Percentiles rank a stretch among this genome's conserved stretches.
Conservation (phyloP, 2,888 invertebrate species). For the Pegoplata infirma region DNA sequence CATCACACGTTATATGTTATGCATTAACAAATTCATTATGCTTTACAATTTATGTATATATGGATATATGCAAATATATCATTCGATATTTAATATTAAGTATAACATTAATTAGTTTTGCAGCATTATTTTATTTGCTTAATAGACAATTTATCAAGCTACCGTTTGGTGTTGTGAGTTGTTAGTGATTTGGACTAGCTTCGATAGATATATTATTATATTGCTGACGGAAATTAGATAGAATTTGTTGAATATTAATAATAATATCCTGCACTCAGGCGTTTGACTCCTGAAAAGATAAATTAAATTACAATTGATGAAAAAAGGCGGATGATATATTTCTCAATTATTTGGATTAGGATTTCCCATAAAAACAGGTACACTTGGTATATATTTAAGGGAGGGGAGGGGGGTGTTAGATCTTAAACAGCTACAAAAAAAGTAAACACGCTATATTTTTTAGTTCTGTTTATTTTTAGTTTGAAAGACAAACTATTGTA, state of each 20-base stretch:
- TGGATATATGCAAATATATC: constrained; percentile 43
- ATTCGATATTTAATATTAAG: constrained; percentile 37
- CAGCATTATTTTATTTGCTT: constrained; percentile 34
- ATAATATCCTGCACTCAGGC: constrained; percentile 94
- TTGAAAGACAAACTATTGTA: too few relatives aligned
- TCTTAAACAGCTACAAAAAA: too few relatives aligned
- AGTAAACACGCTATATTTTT: too few relatives aligned
- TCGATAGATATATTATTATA: constrained; percentile 78
- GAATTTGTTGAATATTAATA: constrained; percentile 89
- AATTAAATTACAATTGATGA: too few relatives aligned
- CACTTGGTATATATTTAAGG: too few relatives aligned
- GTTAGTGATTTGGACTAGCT: constrained; percentile 56
- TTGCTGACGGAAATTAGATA: constrained; percentile 83
- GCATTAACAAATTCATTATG: constrained; percentile 57
- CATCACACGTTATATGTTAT: constrained; percentile 56
- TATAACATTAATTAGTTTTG: constrained; percentile 50
- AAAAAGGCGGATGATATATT: too few relatives aligned
- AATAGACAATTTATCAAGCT: constrained; percentile 47
- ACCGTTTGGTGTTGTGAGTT: constrained; percentile 48
- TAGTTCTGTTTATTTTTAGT: too few relatives aligned
- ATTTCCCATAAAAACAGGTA: too few relatives aligned
- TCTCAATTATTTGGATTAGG: too few relatives aligned
- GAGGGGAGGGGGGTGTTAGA: too few relatives aligned
- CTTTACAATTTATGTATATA: constrained; percentile 56
- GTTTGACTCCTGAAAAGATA: constrained; percentile 87